phyloP scores from a whole-genome alignment of 2,113 vertebrate genomes.

The Caretta caretta region DNA sequence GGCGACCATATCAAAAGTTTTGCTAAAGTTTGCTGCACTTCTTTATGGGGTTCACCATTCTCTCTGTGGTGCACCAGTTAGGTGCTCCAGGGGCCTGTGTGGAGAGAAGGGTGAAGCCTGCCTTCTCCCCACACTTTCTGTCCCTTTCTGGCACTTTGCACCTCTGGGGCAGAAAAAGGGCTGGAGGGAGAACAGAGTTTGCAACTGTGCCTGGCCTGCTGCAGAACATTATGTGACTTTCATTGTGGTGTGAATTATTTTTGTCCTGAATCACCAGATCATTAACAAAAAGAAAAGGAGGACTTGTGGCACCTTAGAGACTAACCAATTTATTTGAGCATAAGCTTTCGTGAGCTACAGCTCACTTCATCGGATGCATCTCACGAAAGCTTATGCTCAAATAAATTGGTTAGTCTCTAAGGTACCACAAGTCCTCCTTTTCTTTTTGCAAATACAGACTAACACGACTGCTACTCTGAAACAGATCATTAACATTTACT shows the following conservation, averaged over 20 bases:
- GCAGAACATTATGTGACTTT: neutral
- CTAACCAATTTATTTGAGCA: no score
- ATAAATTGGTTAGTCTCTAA: no score
- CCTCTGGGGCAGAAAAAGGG: neutral
- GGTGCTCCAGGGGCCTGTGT: neutral
- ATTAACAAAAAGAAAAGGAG: neutral
- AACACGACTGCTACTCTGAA: no score
- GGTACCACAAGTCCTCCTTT: no score
- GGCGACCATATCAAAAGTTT: no score
- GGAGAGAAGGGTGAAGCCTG: neutral
- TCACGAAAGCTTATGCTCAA: no score
- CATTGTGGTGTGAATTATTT: neutral
- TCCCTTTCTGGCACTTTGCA: neutral
- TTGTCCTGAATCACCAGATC: neutral
- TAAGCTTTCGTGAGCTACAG: no score
- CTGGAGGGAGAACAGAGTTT: neutral
- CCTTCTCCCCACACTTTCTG: neutral
- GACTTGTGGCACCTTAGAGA: no score
- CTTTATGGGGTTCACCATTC: neutral
- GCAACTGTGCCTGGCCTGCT: neutral
- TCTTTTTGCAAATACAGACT: no score
- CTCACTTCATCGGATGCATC: no score
- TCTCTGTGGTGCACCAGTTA: fast-evolving
- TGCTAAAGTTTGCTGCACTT: neutral
- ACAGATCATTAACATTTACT: neutral